Evolutionary conservation across 2,797 vertebrate genomes (phyloP).

Genomic region (Cyclura pinguis): DNA sequence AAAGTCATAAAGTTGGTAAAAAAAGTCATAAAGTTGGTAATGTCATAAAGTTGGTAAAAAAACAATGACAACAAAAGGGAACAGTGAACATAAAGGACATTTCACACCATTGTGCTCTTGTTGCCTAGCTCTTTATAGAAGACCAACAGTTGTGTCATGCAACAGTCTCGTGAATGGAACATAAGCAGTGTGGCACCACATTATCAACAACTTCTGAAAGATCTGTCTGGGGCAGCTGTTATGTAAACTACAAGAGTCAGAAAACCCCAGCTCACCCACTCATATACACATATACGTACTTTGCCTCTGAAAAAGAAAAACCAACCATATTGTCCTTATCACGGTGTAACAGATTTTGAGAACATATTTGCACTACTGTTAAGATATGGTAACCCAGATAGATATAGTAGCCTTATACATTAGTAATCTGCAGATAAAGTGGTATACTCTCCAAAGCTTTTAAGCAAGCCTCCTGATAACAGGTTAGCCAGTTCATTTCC

Average conservation of each 20-base stretch:
- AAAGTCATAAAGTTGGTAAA: background rate
- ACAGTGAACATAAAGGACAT: conserved; percentile 1
- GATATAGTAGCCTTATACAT: conserved; percentile 51
- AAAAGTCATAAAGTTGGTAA: background rate
- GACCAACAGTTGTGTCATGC: conserved; percentile 9
- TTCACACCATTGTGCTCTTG: conserved; percentile 49
- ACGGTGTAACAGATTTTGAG: conserved; percentile 65
- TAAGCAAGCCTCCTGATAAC: conserved; percentile 47
- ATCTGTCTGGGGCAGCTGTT: conserved; percentile 32
- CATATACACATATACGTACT: conserved; percentile 34
- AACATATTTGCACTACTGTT: conserved; percentile 65
- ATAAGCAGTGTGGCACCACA: conserved; percentile 39
- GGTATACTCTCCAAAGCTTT: conserved; percentile 58
- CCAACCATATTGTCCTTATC: conserved; percentile 42
- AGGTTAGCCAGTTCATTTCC: conserved; percentile 39
- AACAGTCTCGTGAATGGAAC: background rate
- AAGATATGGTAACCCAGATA: conserved; percentile 45
- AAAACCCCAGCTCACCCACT: no score
- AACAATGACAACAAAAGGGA: background rate
- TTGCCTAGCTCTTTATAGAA: conserved; percentile 44
- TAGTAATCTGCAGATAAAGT: conserved; percentile 59
- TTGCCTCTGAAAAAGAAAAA: conserved; percentile 44
- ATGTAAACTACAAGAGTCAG: conserved; percentile 51
- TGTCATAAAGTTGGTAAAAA: background rate
- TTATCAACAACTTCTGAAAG: conserved; percentile 54